Percentiles rank a stretch among this genome's conserved stretches.
Evolutionary conservation across 1,140 invertebrate genomes (phyloP).

Genomic region (Drosophila punjabiensis): DNA sequence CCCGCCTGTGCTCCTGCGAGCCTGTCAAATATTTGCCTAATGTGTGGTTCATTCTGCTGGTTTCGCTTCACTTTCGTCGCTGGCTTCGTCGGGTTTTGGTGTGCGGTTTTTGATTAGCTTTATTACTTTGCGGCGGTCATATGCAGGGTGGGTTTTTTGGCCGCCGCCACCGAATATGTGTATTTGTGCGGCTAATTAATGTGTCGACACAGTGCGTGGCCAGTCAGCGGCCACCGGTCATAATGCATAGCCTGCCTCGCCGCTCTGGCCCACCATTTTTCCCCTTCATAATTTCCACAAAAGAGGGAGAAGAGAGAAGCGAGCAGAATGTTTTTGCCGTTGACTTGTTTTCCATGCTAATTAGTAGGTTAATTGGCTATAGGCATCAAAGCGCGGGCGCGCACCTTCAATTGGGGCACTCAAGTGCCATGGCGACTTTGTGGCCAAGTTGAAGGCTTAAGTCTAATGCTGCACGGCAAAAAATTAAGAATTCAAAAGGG

Average conservation of each 20-base stretch:
- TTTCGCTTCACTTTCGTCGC: constrained; percentile 47
- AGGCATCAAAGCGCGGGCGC: constrained; percentile 52
- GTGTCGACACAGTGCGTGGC: constrained; percentile 66
- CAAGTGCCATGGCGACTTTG: constrained; percentile 36
- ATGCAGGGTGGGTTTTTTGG: constrained; percentile 27
- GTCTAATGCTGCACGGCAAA: constrained; percentile 39
- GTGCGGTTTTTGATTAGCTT: constrained; percentile 83
- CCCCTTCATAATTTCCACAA: constrained; percentile 61
- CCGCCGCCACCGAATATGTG: constrained; percentile 5
- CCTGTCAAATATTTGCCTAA: constrained; percentile 81
- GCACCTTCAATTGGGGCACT: constrained; percentile 28
- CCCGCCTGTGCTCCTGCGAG: constrained; percentile 14
- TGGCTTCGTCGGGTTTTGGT: constrained; percentile 32
- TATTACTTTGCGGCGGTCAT: constrained; percentile 71
- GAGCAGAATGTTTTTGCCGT: constrained; percentile 53
- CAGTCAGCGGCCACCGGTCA: constrained; percentile 28
- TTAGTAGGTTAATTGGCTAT: constrained; percentile 81
- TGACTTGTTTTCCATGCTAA: constrained; percentile 74
- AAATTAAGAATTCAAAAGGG: not conserved
- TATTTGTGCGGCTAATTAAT: constrained; percentile 68
- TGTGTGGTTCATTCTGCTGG: constrained; percentile 71
- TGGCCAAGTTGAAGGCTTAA: constrained; percentile 56
- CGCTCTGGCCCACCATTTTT: constrained; percentile 34
- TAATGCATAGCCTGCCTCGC: constrained; percentile 32
- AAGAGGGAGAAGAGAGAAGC: not conserved